phyloP scores from a whole-genome alignment of 2,888 invertebrate genomes.

The Helicoverpa assulta region DNA sequence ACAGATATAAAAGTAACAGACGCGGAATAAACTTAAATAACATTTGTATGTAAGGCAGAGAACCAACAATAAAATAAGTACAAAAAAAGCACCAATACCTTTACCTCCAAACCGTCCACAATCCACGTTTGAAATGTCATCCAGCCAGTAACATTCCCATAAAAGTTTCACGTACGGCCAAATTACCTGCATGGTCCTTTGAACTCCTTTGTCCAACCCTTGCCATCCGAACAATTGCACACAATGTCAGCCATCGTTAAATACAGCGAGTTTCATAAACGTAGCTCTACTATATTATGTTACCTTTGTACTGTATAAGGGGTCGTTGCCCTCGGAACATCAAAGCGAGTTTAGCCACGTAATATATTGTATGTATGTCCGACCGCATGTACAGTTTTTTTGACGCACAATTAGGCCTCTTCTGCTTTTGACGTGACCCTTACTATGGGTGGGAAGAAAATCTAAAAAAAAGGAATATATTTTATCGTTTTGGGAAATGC shows the following conservation, averaged over 20 bases:
- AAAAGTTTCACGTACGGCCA: conserved; percentile 36
- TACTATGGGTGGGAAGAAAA: conserved; percentile 60
- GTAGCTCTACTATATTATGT: conserved; percentile 10
- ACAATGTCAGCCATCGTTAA: conserved; percentile 44
- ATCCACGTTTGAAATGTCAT: conserved; percentile 3
- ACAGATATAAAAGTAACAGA: no score
- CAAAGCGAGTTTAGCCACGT: conserved; percentile 70
- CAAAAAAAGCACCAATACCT: background rate
- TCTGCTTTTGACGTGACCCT: conserved; percentile 79
- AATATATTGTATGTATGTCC: conserved; percentile 63
- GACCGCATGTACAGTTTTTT: conserved; percentile 75
- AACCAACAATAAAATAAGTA: background rate
- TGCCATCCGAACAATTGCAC: conserved; percentile 51
- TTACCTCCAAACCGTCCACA: conserved; percentile 8
- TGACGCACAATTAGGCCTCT: conserved; percentile 82
- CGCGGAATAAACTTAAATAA: no score
- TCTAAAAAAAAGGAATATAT: background rate
- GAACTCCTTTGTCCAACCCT: conserved; percentile 51
- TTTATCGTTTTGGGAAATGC: no score
- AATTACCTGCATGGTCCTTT: conserved; percentile 52
- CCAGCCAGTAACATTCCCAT: conserved; percentile 11
- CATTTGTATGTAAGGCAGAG: no score
- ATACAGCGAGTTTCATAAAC: conserved; percentile 53
- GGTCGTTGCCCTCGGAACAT: conserved; percentile 71
- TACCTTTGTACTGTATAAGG: conserved; percentile 46